These are phyloP conservation scores for Druon quercuslanigerum DNA, from an alignment of 1,140 invertebrate species.

Conservation along the genomic window DNA sequence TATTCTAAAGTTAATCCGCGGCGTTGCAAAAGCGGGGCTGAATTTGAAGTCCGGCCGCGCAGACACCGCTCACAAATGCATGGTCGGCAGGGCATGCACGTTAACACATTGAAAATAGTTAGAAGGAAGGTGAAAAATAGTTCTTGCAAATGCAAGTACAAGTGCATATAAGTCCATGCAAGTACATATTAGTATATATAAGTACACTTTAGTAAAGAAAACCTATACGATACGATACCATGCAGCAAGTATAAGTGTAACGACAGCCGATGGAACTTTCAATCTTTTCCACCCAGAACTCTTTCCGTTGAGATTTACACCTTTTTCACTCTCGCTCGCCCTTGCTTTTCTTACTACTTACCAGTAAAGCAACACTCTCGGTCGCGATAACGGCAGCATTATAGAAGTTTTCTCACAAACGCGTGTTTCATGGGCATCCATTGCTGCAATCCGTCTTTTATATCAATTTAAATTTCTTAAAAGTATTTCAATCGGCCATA, in stretches of 20 bases:
- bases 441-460: conserved; percentile 51
- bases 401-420: background rate
- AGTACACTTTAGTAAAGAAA: background rate
- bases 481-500: conserved; percentile 59
- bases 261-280: conserved; percentile 52
- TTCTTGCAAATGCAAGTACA: too few relatives aligned
- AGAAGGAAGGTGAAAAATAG: background rate
- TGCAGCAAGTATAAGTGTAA: conserved; percentile 40
- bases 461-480: conserved; percentile 63
- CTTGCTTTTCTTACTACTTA: conserved; percentile 34
- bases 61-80: conserved; percentile 56
- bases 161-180: too few relatives aligned
- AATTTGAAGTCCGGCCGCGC: conserved; percentile 54
- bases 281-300: conserved; percentile 39
- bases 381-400: conserved; percentile 32
- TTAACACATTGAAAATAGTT: background rate
- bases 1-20: conserved; percentile 49
- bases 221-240: conserved; percentile 29
- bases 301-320: conserved; percentile 25
- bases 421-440: conserved; percentile 42
- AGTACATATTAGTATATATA: too few relatives aligned
- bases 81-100: conserved; percentile 32
- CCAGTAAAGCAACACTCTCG: conserved; percentile 45
- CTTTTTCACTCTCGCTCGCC: conserved; percentile 11
- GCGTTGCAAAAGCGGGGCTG: conserved; percentile 41